Conservation (phyloP, 2,797 vertebrate species). For the Semaprochilodus insignis region DNA sequence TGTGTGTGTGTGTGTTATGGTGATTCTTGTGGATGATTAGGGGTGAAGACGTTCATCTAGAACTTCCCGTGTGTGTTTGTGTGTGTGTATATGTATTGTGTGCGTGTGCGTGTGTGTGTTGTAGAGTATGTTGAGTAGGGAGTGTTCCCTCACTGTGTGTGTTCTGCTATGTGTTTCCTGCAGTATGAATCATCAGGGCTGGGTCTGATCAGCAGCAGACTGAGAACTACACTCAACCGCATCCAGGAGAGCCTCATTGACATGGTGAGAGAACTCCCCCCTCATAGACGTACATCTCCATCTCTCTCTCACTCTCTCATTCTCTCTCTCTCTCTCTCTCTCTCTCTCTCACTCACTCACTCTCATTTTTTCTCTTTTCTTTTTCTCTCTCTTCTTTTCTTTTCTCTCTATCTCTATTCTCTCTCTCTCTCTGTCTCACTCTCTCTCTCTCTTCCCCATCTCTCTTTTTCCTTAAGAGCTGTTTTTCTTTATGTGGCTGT, state of each 20-base stretch:
- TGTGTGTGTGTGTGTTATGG: constrained; percentile 38
- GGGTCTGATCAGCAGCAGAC: constrained; percentile 95
- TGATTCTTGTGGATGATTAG: constrained; percentile 41
- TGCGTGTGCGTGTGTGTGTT: constrained; percentile 19
- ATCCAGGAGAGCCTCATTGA: constrained; percentile 98
- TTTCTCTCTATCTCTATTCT: too few relatives aligned
- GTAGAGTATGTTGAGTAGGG: neutral
- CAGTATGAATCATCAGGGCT: constrained; percentile 96
- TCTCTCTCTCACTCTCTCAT: neutral
- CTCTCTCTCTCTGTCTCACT: neutral
- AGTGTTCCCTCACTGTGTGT: constrained; percentile 39
- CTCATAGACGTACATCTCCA: constrained; percentile 34
- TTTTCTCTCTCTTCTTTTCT: too few relatives aligned
- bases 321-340: too few relatives aligned
- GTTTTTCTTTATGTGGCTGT: neutral
- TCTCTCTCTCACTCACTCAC: neutral
- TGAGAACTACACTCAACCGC: constrained; percentile 94
- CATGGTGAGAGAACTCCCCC: constrained; percentile 81
- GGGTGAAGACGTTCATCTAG: neutral
- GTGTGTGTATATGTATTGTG: constrained; percentile 10
- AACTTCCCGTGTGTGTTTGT: neutral
- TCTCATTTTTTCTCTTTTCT: too few relatives aligned
- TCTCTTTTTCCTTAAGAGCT: too few relatives aligned
- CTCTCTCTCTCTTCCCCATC: neutral
- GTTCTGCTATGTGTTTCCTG: constrained; percentile 57